Evolutionary conservation across 2,113 vertebrate species (phyloP).

Genomic region (Lates calcarifer): DNA sequence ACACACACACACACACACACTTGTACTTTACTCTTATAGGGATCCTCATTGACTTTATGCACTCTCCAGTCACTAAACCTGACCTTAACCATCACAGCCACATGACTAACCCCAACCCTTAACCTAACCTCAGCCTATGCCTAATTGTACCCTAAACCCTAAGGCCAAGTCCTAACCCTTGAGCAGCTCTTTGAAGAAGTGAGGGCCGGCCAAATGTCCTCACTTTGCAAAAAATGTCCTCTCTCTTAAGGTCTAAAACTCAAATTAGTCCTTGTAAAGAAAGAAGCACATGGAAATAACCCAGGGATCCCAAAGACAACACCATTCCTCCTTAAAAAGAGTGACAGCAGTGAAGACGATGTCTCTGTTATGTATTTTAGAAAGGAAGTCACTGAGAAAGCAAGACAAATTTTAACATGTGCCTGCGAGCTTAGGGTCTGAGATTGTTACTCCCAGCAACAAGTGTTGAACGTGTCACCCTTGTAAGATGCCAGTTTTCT

Average conservation of each 20-base stretch:
- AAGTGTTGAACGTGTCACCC: background rate
- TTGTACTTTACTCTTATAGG: conserved; percentile 13
- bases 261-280: background rate
- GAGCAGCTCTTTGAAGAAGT: background rate
- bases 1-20: conserved; percentile 23
- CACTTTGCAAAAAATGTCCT: conserved; percentile 2
- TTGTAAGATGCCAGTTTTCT: conserved; percentile 11
- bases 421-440: background rate
- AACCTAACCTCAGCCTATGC: conserved; percentile 15
- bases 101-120: conserved; percentile 32
- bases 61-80: conserved; percentile 22
- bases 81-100: conserved; percentile 34
- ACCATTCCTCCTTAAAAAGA: background rate
- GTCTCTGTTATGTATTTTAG: too few relatives aligned
- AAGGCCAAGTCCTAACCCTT: conserved; percentile 17
- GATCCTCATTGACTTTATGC: conserved; percentile 2
- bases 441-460: background rate
- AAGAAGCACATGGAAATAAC: background rate
- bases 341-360: too few relatives aligned
- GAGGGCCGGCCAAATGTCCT: background rate
- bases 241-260: background rate
- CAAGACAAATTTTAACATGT: background rate
- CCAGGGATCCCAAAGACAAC: background rate
- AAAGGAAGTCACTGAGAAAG: background rate
- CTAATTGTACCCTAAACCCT: conserved; percentile 15